phyloP scores from a whole-genome alignment of 2,888 invertebrate genomes.

The Polietes domitor region DNA sequence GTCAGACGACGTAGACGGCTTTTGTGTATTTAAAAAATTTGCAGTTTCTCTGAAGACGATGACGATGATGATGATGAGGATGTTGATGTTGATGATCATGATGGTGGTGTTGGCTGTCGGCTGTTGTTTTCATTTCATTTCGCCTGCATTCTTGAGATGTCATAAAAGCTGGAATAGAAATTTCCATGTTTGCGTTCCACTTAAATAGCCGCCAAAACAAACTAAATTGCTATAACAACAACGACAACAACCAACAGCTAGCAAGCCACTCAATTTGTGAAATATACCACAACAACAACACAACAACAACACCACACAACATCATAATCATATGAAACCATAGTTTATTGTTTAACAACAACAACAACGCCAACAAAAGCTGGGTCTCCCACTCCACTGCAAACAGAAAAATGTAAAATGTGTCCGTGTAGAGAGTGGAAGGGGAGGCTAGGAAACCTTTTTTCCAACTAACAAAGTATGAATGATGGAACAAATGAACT shows the following conservation, averaged over 20 bases:
- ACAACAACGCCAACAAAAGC: slow-evolving; percentile 3
- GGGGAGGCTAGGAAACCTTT: slow-evolving; percentile 15
- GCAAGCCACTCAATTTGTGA: slow-evolving; percentile 60
- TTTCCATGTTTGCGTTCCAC: slow-evolving; percentile 67
- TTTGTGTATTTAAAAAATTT: slow-evolving; percentile 34
- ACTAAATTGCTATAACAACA: slow-evolving; percentile 64
- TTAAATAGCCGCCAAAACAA: slow-evolving; percentile 66
- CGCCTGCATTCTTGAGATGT: slow-evolving; percentile 65
- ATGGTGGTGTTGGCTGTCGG: not conserved
- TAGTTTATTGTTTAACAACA: slow-evolving; percentile 59
- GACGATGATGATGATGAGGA: not conserved
- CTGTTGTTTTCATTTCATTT: slow-evolving; percentile 32
- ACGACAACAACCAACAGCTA: slow-evolving; percentile 65
- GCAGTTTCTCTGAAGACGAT: slow-evolving; percentile 1
- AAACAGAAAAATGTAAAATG: not conserved
- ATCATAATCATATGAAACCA: slow-evolving; percentile 30
- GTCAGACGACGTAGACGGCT: not conserved
- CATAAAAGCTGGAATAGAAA: slow-evolving; percentile 66
- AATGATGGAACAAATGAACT: slow-evolving; percentile 66
- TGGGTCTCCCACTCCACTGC: slow-evolving; percentile 63
- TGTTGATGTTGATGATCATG: not conserved
- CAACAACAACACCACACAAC: slow-evolving; percentile 66
- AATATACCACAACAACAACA: slow-evolving; percentile 53
- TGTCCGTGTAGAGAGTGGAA: slow-evolving; percentile 3
- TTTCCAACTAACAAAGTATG: slow-evolving; percentile 44